Evolutionary conservation across 1,140 invertebrate genomes (phyloP).

Genomic region (Drosophila littoralis): DNA sequence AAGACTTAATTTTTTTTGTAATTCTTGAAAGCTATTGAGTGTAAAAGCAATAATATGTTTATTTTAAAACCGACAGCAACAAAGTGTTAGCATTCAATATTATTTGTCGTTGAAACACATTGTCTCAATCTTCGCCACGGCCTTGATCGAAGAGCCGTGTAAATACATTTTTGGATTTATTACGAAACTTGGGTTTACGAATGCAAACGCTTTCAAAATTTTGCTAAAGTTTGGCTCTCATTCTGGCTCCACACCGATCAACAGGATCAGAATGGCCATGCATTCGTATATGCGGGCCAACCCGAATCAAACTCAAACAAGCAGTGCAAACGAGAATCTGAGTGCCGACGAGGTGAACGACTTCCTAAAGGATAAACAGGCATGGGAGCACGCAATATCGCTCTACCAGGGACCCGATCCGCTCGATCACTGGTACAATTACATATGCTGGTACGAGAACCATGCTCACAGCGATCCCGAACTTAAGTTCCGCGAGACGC

Average conservation of each 20-base stretch:
- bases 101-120: conserved; percentile 4
- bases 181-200: conserved; percentile 41
- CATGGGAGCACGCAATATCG: conserved; percentile 92
- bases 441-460: conserved; percentile 96
- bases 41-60: conserved; percentile 13
- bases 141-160: conserved; percentile 26
- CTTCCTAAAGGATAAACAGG: conserved; percentile 83
- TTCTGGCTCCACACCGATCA: conserved; percentile 4
- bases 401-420: conserved; percentile 94
- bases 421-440: conserved; percentile 94
- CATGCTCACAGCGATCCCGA: conserved; percentile 94
- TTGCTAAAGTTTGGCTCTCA: not conserved
- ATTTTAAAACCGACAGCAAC: not conserved
- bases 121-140: conserved; percentile 4
- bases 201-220: conserved; percentile 30
- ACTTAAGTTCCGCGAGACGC: conserved; percentile 89
- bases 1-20: conserved; percentile 32
- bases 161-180: conserved; percentile 44
- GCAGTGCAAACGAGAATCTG: conserved; percentile 29
- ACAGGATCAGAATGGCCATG: conserved; percentile 58
- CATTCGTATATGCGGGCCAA: conserved; percentile 67
- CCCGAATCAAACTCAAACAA: conserved; percentile 48
- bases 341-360: conserved; percentile 76
- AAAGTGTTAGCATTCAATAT: not conserved
- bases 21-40: conserved; percentile 24